Conservation (phyloP, 2,113 vertebrate species). For the Zonotrichia leucophrys region DNA sequence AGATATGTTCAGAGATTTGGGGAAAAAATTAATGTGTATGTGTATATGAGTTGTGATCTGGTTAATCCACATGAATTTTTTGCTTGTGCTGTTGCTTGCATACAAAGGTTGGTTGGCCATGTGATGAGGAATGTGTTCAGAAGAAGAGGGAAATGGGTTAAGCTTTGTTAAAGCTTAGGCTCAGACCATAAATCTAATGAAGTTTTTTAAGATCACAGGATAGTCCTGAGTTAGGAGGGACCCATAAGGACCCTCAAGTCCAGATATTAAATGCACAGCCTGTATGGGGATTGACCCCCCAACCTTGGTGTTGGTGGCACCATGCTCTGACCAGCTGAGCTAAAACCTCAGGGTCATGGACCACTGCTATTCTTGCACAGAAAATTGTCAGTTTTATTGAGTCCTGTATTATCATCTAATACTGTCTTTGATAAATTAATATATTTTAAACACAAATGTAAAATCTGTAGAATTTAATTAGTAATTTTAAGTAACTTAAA, state of each 20-base stretch:
- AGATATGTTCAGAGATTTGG: not conserved
- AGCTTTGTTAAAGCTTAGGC: not conserved
- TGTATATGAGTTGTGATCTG: not conserved
- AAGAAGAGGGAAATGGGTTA: not conserved
- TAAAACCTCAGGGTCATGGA: not conserved
- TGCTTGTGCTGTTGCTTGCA: not conserved
- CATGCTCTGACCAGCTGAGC: not conserved
- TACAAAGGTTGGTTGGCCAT: not conserved
- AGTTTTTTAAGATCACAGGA: not conserved
- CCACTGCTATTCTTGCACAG: not conserved
- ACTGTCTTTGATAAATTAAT: not conserved
- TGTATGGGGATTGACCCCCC: rapidly evolving
- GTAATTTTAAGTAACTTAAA: not conserved
- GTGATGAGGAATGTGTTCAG: rapidly evolving
- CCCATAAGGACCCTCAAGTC: not conserved
- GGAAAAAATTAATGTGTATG: not conserved
- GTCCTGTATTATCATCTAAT: not conserved
- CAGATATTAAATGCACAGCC: not conserved
- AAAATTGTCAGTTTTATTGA: not conserved
- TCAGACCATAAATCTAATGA: not conserved
- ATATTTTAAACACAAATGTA: not conserved
- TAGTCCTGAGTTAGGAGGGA: not conserved
- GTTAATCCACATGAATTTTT: not conserved
- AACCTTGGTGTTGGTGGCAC: not conserved
- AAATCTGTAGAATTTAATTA: not conserved